Base-by-base conservation (phyloP, 2,113 vertebrate genomes). In the Semnopithecus entellus region DNA sequence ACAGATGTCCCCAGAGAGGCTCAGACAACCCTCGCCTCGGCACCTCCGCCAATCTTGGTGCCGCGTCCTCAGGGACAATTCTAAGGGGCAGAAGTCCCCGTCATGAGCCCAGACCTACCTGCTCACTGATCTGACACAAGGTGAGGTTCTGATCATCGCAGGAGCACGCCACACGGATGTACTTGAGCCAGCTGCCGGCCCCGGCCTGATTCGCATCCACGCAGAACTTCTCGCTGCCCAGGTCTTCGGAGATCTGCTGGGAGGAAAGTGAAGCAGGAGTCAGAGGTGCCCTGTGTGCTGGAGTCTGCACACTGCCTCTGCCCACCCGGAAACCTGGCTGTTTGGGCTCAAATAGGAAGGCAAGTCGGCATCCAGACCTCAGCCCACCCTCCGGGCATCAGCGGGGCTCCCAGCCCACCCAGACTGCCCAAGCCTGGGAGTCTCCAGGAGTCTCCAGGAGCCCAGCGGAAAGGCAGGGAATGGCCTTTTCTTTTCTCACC, bases 131-230 rank as follows among this genome's bases (percentile, higher is more conserved):
- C 98, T 99, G 99, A 88, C 99, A 99, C 96, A 99, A 98, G 0
- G 98, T 98, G 40, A 99, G 99, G 94, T 99, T 99, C 98, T 99
- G 99, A 95, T 99, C 99, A 2, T 99, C 99, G 0, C 99, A 99
- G 94, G 99, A 99, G 0, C 98, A 99, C 0, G 99, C 99, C 20
- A 98, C 99, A 23, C 99, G 99, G 98, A 99, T 99, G 85, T 99
- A 99, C 96, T 99, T 99, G 92, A 99, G 99, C 99, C 99, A 99
- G 99, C 99, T 99, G 92, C 99, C 99, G 10, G 98, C 96, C 57
- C 98, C 98, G 0, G 99, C 98, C 87, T 98, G 99, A 94, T 96
- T 96, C 0, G 98, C 98, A 14, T 99, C 99, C 35, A 99, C 80
- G 0, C 99, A 99, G 98, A 99, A 99, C 97, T 99, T 99, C 92